A percentile compares a stretch with the other conserved stretches of the same genome.
These are phyloP conservation scores for Eupithecia abbreviata DNA, from an alignment of 2,888 invertebrate genomes.

Conservation along the genomic window DNA sequence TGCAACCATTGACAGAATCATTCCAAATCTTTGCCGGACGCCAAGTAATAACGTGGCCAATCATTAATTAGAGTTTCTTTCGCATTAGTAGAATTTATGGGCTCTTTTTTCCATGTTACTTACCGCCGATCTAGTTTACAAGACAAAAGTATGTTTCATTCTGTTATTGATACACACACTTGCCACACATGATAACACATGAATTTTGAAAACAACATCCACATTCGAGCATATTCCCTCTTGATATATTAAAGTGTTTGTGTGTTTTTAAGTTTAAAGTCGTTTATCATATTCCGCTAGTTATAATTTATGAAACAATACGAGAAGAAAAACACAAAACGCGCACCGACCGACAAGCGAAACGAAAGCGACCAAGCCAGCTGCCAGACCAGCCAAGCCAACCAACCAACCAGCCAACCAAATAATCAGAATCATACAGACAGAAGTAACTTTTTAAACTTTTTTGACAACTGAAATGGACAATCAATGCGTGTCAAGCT, in stretches of 20 bases:
- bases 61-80: constrained; percentile 44
- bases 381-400: constrained; percentile 6
- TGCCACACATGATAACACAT: constrained; percentile 74
- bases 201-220: constrained; percentile 47
- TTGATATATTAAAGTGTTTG: constrained; percentile 4
- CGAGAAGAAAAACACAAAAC: constrained; percentile 52
- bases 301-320: constrained; percentile 69
- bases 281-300: constrained; percentile 75
- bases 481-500: background rate
- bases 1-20: constrained; percentile 45
- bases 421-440: background rate
- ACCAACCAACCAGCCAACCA: constrained; percentile 8
- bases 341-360: constrained; percentile 49
- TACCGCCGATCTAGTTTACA: constrained; percentile 72
- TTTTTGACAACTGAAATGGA: background rate
- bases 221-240: constrained; percentile 17
- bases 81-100: constrained; percentile 49
- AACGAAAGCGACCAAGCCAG: constrained; percentile 40
- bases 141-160: constrained; percentile 78
- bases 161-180: constrained; percentile 69
- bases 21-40: constrained; percentile 49
- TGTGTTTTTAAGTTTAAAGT: constrained; percentile 48
- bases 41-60: constrained; percentile 38
- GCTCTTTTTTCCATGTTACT: constrained; percentile 56
- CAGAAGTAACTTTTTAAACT: background rate